These are phyloP conservation scores for Agonopterix subpropinquella DNA, from an alignment of 2,888 invertebrate species.

Conservation along the genomic window DNA sequence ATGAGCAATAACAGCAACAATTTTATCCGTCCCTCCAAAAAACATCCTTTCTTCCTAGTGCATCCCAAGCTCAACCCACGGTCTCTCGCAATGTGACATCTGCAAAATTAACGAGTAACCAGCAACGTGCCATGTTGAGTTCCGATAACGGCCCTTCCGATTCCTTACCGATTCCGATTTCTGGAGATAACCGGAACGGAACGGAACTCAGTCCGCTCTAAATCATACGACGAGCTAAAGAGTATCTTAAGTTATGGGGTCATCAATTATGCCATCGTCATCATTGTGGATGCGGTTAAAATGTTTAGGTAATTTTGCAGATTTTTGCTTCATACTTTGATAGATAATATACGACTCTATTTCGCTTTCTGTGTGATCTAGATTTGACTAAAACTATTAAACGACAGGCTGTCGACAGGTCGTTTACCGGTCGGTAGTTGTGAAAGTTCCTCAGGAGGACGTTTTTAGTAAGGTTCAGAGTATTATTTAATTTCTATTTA, in stretches of 20 bases:
- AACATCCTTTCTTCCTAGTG: conserved; percentile 16
- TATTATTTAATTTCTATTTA: too few species aligned
- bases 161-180: conserved; percentile 5
- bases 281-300: not conserved
- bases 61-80: conserved; percentile 14
- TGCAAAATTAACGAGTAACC: conserved; percentile 59
- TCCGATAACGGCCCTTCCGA: conserved; percentile 48
- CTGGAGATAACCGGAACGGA: conserved; percentile 3
- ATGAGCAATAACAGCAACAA: too few species aligned
- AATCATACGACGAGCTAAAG: conserved; percentile 22
- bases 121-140: conserved; percentile 50
- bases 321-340: too few species aligned
- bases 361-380: too few species aligned
- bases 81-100: conserved; percentile 44
- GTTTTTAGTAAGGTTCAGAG: too few species aligned
- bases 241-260: conserved; percentile 18
- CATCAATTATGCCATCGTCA: conserved; percentile 19
- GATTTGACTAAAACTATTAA: too few species aligned
- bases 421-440: too few species aligned
- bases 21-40: too few species aligned
- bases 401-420: too few species aligned
- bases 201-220: conserved; percentile 19
- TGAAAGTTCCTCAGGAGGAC: too few species aligned
- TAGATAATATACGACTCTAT: too few species aligned
- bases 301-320: too few species aligned